Evolutionary conservation across 2,888 invertebrate species (phyloP), one percentile per base, ranked within the genome.

Genomic region (Stenolophus ochropezus): DNA sequence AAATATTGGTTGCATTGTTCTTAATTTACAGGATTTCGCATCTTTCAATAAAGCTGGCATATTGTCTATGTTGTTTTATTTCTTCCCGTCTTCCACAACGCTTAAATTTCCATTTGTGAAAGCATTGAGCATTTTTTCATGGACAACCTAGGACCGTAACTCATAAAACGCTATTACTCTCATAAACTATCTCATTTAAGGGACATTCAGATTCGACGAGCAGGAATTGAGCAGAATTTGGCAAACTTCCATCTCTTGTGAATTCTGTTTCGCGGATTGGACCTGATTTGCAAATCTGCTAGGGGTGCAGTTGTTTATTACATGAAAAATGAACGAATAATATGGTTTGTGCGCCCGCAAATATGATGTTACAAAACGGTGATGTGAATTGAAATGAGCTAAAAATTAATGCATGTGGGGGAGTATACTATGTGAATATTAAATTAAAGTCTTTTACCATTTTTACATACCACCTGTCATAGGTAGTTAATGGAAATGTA

Each of bases 131-230:
- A 18, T 18, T 56, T 56, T 56, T 56, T 56, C 21, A 56, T 56
- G 14, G 23, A 56, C 56, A 56, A 3, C 56, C 18, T 11, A 11
- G 20, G 20, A 56, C 18, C 21, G 11, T 56, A 56, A 56, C 21
- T 56, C 21, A 56, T 56, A 56, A 56, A 56, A 18, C 18, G 56
- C 56, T 56, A 21, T 21, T 56, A 56, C 56, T 18, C 56, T 56
- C 56, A 21, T 56, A 56, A 56, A 56, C 56, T 56, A 56, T 56
- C 56, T 56, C 20, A 56, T 56, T 56, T 21, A 56, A 56, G 21
- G 21, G 23, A 56, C 56, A 56, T 21, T 56, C 20, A 56, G 18
- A 21, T 56, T 56, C 56, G 21, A 11, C 18, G 56, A 56, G 18
- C 56, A 11, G 18, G 20, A 56, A 56, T 56, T 56, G 56, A 56